Evolutionary conservation across 2,888 invertebrate genomes (phyloP).

Genomic region (Byasa hedistus): DNA sequence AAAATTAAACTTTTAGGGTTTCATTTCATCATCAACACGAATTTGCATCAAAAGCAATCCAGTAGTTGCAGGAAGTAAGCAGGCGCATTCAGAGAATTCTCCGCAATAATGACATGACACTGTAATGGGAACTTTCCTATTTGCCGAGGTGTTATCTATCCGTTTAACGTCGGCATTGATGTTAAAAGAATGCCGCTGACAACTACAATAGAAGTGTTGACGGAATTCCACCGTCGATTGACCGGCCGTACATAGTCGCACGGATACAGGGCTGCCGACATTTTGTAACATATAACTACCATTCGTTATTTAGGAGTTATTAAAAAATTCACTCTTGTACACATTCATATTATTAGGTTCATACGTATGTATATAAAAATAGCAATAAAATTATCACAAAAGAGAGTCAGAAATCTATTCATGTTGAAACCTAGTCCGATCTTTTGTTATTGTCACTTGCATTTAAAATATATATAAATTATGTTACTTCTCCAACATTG

Average conservation of each 20-base stretch:
- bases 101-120: slow-evolving; percentile 20
- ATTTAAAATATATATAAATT: too few relatives aligned
- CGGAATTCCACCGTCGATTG: slow-evolving; percentile 54
- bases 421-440: too few relatives aligned
- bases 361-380: too few relatives aligned
- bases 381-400: too few relatives aligned
- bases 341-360: too few relatives aligned
- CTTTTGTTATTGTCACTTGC: too few relatives aligned
- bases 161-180: slow-evolving; percentile 38
- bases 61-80: not conserved
- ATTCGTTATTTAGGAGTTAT: too few relatives aligned
- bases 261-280: slow-evolving; percentile 32
- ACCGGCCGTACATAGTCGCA: slow-evolving; percentile 33
- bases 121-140: slow-evolving; percentile 31
- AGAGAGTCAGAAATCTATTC: too few relatives aligned
- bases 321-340: too few relatives aligned
- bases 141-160: slow-evolving; percentile 32
- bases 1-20: too few relatives aligned
- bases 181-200: slow-evolving; percentile 43
- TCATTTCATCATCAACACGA: too few relatives aligned
- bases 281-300: not conserved
- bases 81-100: not conserved
- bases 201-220: slow-evolving; percentile 44
- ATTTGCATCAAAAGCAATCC: not conserved
- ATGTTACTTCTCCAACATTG: too few relatives aligned